Percentiles rank a stretch among this genome's conserved stretches.
Conservation (phyloP, 2,113 vertebrate genomes). For the Picathartes gymnocephalus region DNA sequence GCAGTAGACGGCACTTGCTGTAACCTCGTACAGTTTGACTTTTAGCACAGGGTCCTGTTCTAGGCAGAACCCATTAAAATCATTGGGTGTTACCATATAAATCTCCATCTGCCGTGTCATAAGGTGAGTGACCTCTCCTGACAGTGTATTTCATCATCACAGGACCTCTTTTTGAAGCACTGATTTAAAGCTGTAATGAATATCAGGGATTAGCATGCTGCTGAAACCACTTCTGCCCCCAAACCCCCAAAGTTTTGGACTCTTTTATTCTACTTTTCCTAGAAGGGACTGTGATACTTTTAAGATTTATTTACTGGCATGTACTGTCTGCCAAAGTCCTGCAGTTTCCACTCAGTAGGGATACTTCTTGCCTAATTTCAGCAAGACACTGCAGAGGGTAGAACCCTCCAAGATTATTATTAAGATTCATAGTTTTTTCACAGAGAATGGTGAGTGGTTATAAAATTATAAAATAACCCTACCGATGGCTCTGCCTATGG, state of each 20-base stretch:
- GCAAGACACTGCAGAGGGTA: not conserved
- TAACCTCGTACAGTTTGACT: not conserved
- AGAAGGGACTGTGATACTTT: not conserved
- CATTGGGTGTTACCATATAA: not conserved
- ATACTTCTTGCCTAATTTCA: not conserved
- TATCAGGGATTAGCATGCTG: not conserved
- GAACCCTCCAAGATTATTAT: not conserved
- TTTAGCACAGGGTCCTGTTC: not conserved
- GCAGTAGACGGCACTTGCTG: accelerated
- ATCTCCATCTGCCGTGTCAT: not conserved
- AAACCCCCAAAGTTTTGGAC: not conserved
- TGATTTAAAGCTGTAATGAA: not conserved
- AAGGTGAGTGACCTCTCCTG: not conserved
- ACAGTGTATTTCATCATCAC: constrained; percentile 23
- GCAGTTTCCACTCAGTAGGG: not conserved
- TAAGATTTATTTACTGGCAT: accelerated
- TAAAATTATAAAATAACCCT: not conserved
- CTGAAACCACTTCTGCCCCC: not conserved
- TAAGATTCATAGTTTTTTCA: not conserved
- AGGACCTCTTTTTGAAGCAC: constrained; percentile 16
- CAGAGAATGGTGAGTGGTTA: not conserved
- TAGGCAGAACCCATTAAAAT: constrained; percentile 41
- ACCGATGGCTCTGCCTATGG: not conserved
- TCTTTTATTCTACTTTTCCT: not conserved
- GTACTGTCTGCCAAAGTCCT: not conserved